phyloP scores from a whole-genome alignment of 2,113 vertebrate genomes.

The Labrus mixtus region DNA sequence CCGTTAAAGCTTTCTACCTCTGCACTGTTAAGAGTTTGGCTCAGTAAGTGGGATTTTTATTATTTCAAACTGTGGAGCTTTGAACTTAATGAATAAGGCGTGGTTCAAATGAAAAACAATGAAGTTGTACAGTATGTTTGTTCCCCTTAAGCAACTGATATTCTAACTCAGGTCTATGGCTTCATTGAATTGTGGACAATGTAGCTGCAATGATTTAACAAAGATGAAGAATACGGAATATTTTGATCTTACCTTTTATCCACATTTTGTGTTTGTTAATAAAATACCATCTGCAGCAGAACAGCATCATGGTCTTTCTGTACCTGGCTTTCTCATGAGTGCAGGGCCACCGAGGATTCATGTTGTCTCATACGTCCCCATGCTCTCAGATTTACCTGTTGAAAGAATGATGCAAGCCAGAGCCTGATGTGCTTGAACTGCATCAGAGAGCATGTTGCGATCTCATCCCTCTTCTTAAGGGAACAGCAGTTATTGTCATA shows the following conservation, averaged over 20 bases:
- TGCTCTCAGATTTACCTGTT: constrained; percentile 54
- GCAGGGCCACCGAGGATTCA: constrained; percentile 36
- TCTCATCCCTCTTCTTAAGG: constrained; percentile 37
- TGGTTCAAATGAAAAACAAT: too few relatives aligned
- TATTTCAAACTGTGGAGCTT: too few relatives aligned
- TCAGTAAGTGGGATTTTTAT: constrained; percentile 1
- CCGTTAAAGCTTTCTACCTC: not conserved
- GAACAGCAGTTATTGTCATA: constrained; percentile 35
- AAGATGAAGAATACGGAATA: not conserved
- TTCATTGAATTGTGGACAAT: not conserved
- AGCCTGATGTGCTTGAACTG: constrained; percentile 16
- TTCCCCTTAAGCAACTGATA: not conserved
- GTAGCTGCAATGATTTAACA: not conserved
- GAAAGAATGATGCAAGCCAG: constrained; percentile 78
- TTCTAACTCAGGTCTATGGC: not conserved
- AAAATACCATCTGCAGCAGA: not conserved
- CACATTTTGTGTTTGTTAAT: not conserved
- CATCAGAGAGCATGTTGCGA: constrained; percentile 52
- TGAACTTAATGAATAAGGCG: too few relatives aligned
- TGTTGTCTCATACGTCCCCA: constrained; percentile 44
- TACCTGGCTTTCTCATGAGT: constrained; percentile 31
- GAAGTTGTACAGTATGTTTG: not conserved
- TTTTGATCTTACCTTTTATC: not conserved
- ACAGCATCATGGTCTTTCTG: not conserved
- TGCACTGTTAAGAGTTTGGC: not conserved